Conservation (phyloP, 2,113 vertebrate species). For the Mugil cephalus region DNA sequence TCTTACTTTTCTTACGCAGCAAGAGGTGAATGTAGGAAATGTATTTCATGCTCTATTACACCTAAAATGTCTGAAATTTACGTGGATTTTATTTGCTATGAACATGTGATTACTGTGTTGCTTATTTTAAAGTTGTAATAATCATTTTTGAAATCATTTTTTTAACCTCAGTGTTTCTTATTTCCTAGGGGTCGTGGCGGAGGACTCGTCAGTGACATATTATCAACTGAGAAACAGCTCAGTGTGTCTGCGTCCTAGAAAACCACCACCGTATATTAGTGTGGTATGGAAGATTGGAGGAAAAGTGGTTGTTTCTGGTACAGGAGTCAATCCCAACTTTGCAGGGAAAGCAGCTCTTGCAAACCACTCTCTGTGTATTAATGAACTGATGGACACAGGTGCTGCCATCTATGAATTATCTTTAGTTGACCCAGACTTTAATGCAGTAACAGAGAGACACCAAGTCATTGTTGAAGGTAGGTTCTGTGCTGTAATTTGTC, state of each 20-base stretch:
- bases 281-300: fast-evolving
- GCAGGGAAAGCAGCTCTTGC: fast-evolving
- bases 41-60: no score
- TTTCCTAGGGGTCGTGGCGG: conserved; percentile 8
- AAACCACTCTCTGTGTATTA: conserved; percentile 36
- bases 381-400: conserved; percentile 32
- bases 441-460: fast-evolving
- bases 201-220: fast-evolving
- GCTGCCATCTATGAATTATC: conserved; percentile 26
- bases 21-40: no score
- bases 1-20: no score
- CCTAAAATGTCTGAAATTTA: no score
- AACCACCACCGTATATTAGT: fast-evolving
- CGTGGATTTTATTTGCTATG: no score
- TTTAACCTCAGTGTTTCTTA: not conserved
- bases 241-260: conserved; percentile 29
- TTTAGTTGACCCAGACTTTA: fast-evolving
- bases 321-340: fast-evolving
- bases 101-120: no score
- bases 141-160: not conserved
- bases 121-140: fast-evolving
- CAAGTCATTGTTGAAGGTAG: conserved; percentile 63
- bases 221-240: conserved; percentile 29
- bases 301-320: fast-evolving
- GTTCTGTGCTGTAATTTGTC: not conserved